Conservation (phyloP, 2,113 vertebrate genomes). For the Sinocyclocheilus grahami region DNA sequence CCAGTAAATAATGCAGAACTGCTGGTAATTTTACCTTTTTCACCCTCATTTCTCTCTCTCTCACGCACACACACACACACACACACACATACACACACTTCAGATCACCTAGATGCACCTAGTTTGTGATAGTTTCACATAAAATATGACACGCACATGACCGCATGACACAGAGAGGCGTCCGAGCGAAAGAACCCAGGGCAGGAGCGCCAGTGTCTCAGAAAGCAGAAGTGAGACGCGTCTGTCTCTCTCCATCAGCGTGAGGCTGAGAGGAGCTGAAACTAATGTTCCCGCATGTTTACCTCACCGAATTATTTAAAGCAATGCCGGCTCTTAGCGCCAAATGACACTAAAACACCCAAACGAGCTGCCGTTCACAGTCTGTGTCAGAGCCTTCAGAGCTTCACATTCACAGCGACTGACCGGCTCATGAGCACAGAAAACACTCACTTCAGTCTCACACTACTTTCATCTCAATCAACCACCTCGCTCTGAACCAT, state of each 20-base stretch:
- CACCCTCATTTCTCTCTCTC: background rate
- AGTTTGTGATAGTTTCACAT: background rate
- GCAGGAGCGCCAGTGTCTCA: too few relatives aligned
- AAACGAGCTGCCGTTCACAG: slow-evolving; percentile 23
- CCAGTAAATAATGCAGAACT: background rate
- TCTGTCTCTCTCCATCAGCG: slow-evolving; percentile 8
- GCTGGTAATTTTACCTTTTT: background rate
- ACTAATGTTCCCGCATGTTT: slow-evolving; percentile 53
- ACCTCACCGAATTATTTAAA: slow-evolving; percentile 57
- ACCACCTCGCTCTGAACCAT: too few relatives aligned
- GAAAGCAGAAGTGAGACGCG: background rate
- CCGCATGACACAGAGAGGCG: too few relatives aligned
- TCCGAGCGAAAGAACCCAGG: too few relatives aligned
- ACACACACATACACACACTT: background rate
- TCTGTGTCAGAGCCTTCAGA: background rate
- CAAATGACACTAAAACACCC: slow-evolving; percentile 27
- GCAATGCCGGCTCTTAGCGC: background rate
- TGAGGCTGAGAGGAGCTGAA: slow-evolving; percentile 50
- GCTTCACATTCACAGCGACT: background rate
- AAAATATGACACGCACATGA: background rate
- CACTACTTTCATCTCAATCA: too few relatives aligned
- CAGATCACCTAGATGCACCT: background rate
- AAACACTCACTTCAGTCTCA: too few relatives aligned
- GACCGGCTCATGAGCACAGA: too few relatives aligned
- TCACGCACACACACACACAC: background rate